Percentiles rank a stretch among this genome's conserved stretches.
phyloP scores from a whole-genome alignment of 1,140 invertebrate genomes.

The Drosophila lacteicornis region DNA sequence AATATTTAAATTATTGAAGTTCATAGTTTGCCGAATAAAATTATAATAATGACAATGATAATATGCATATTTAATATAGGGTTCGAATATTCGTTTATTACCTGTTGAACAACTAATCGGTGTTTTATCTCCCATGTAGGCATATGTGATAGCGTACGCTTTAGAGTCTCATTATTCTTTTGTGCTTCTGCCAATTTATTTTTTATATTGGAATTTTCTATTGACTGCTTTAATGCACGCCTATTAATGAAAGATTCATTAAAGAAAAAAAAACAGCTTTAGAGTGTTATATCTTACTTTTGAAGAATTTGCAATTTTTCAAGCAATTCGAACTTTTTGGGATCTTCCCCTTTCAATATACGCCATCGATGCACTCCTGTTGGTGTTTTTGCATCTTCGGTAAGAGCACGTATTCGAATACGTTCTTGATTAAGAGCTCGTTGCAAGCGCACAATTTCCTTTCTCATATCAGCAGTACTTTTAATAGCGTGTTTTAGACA shows the following conservation, averaged over 20 bases:
- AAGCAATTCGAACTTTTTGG: conserved; percentile 88
- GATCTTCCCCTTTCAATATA: conserved; percentile 90
- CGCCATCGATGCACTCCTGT: conserved; percentile 92
- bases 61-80: too few relatives aligned
- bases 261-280: not conserved
- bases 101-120: conserved; percentile 60
- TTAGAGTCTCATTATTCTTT: conserved; percentile 59
- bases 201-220: conserved; percentile 62
- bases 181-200: conserved; percentile 51
- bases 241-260: conserved; percentile 16
- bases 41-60: too few relatives aligned
- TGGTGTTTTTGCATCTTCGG: conserved; percentile 92
- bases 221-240: conserved; percentile 62
- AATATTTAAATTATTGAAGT: too few relatives aligned
- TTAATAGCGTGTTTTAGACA: conserved; percentile 87
- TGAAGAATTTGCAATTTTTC: conserved; percentile 90
- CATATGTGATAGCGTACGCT: conserved; percentile 61
- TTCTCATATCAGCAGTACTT: conserved; percentile 87
- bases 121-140: conserved; percentile 71
- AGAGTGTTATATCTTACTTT: conserved; percentile 83
- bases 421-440: conserved; percentile 90
- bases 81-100: conserved; percentile 1
- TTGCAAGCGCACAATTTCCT: conserved; percentile 91
- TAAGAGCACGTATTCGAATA: conserved; percentile 90
- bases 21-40: too few relatives aligned